These are phyloP conservation scores for Neodiprion fabricii DNA, from an alignment of 1,140 invertebrate genomes.

Conservation along the genomic window DNA sequence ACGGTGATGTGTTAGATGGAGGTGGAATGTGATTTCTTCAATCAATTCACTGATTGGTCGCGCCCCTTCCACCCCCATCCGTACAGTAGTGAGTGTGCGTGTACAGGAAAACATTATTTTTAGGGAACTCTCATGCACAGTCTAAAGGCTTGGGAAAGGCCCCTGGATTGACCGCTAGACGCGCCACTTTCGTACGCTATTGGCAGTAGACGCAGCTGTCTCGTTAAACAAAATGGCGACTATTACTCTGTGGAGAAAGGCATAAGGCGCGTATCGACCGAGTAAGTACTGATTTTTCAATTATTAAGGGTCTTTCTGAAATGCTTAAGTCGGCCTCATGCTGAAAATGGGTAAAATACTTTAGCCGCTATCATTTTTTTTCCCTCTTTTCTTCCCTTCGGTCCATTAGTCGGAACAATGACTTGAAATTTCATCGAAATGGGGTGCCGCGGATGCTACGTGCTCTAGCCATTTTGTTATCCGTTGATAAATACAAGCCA, in stretches of 20 bases:
- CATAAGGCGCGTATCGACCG: conserved; percentile 53
- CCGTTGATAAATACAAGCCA: conserved; percentile 61
- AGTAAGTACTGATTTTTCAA: conserved; percentile 40
- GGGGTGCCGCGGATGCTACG: not conserved
- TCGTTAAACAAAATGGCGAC: conserved; percentile 29
- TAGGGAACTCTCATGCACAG: not conserved
- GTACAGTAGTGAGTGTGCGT: no score
- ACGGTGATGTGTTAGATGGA: no score
- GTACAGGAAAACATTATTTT: not conserved
- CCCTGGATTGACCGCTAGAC: not conserved
- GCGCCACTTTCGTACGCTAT: conserved; percentile 14
- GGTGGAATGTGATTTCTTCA: no score
- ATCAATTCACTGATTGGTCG: no score
- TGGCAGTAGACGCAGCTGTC: conserved; percentile 17
- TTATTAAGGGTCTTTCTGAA: conserved; percentile 19
- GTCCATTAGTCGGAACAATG: conserved; percentile 25
- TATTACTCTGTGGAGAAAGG: conserved; percentile 44
- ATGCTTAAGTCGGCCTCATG: conserved; percentile 22
- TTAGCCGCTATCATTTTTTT: not conserved
- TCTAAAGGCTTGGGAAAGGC: not conserved
- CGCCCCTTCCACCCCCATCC: no score
- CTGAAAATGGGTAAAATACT: conserved; percentile 22
- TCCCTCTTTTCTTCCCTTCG: not conserved
- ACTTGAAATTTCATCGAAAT: not conserved
- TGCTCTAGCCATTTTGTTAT: conserved; percentile 60